Conservation (phyloP, 1,140 invertebrate genomes). For the Lepidotrigona ventralis region DNA sequence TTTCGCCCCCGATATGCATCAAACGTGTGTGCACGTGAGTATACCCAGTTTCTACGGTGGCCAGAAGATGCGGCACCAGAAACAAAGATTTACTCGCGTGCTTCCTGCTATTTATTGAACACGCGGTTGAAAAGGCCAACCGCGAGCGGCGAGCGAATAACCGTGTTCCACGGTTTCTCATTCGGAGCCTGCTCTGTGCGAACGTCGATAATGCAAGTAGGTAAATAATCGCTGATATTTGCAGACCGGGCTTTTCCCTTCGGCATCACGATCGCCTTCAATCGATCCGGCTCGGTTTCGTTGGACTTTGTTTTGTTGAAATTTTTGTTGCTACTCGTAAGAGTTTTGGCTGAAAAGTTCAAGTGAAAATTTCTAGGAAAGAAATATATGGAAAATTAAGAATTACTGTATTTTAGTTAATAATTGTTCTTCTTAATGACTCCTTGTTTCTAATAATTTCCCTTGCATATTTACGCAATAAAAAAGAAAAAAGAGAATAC, state of each 20-base stretch:
- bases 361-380: too few relatives aligned
- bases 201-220: background rate
- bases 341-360: too few relatives aligned
- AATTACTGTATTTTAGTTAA: too few relatives aligned
- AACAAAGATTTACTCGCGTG: slow-evolving; percentile 31
- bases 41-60: background rate
- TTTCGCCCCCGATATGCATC: slow-evolving; percentile 37
- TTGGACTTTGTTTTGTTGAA: background rate
- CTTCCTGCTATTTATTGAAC: slow-evolving; percentile 26
- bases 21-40: slow-evolving; percentile 9
- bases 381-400: too few relatives aligned
- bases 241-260: background rate
- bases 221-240: too few relatives aligned
- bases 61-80: background rate
- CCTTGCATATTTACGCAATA: too few relatives aligned
- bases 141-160: slow-evolving; percentile 20
- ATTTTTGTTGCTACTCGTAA: too few relatives aligned
- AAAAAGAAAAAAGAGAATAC: too few relatives aligned
- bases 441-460: too few relatives aligned
- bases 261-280: background rate
- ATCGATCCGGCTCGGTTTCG: background rate
- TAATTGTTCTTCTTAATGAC: too few relatives aligned
- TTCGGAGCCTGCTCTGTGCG: background rate
- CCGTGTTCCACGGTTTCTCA: slow-evolving; percentile 13
- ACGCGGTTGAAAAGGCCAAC: slow-evolving; percentile 2